Percentiles rank a stretch among this genome's conserved stretches.
These are phyloP conservation scores for Drosophila anomalata DNA, from an alignment of 2,888 invertebrate genomes.

Conservation along the genomic window DNA sequence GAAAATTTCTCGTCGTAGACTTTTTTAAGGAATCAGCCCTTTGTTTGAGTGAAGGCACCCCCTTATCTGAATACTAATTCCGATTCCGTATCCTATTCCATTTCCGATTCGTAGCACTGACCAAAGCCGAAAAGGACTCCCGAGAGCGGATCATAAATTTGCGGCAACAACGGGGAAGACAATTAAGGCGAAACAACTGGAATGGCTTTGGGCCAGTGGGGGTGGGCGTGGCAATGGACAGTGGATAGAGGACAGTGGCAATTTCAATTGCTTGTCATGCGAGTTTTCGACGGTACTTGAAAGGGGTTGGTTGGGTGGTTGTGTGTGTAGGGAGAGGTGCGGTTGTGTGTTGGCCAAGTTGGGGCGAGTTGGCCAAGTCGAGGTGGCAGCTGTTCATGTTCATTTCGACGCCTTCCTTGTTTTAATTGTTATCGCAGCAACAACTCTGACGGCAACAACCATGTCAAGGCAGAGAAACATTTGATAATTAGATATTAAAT, in stretches of 20 bases:
- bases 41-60: too few relatives aligned
- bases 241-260: conserved; percentile 46
- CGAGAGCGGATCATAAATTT: conserved; percentile 73
- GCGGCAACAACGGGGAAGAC: conserved; percentile 58
- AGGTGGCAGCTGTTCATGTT: conserved; percentile 52
- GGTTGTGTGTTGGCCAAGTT: neutral
- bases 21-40: neutral
- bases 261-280: conserved; percentile 57
- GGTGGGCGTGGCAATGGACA: conserved; percentile 22
- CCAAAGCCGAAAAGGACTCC: conserved; percentile 28
- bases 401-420: conserved; percentile 75
- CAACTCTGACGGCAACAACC: conserved; percentile 22
- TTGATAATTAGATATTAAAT: conserved; percentile 75
- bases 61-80: neutral
- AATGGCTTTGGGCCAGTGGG: conserved; percentile 46
- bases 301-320: neutral
- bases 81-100: neutral
- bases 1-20: too few relatives aligned
- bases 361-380: conserved; percentile 26
- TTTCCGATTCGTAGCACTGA: neutral
- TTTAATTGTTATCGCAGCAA: conserved; percentile 69
- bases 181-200: conserved; percentile 48
- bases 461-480: conserved; percentile 25
- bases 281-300: conserved; percentile 19
- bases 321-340: neutral